Evolutionary conservation across 1,140 invertebrate genomes (phyloP), one percentile per base, ranked within the genome.

Genomic region (Tribolium madens): DNA sequence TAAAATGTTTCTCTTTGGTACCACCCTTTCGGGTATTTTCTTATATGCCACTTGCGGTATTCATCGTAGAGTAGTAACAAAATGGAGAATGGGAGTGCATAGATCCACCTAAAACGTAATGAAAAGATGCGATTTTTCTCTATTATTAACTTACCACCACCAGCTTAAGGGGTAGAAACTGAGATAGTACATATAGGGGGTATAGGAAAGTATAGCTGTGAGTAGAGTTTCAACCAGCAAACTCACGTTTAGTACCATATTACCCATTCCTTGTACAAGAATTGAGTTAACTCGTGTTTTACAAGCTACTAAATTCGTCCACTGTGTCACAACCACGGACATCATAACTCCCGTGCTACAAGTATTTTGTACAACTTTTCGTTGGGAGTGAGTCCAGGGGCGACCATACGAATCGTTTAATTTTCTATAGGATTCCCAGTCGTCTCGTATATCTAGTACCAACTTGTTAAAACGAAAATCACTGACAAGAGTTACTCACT

Each of bases 271-370:
- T 84, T 96, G 95, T 68, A 94, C 92, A 78, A 94, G 87, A 71
- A 96, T 90, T 0, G 94, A 96, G 81, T 95, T 93, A 73, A 91
- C 88, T 75, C 95, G 87, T 0, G 95, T 96, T 84, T 96, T 96
- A 83, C 94, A 96, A 84, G 96, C 94, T 64, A 96, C 90, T 71
- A 96, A 86, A 87, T 96, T 94, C 77, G 93, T 90, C 93, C 94
- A 94, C 86, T 96, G 95, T 3, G 94, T 94, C 18, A 96, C 90
- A 0, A 96, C 94, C 77, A 96, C 95, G 1, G 94, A 89, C 12
- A 95, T 89, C 83, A 96, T 95, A 85, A 95, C 95, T 36, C 93
- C 93, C 15, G 93, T 94, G 80, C 95, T 92, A 76, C 94, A 95
- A 42, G 93, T 94, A 83, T 93, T 93, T 81, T 96, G 89, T 12